phyloP scores from a whole-genome alignment of 2,113 vertebrate genomes.

The Coregonus clupeaformis region DNA sequence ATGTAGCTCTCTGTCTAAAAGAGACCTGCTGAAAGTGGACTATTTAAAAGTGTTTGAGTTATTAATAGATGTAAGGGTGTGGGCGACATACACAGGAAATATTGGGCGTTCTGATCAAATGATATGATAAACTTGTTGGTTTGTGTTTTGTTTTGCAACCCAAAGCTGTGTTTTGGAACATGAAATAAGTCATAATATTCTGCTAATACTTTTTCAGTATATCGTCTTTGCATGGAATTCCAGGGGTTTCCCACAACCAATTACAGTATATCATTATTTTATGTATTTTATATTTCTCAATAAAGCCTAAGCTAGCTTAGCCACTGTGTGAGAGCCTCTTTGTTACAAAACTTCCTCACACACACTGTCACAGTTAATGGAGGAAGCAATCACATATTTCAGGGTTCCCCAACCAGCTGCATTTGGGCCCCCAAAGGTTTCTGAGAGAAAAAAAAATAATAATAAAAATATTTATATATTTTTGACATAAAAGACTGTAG shows the following conservation, averaged over 20 bases:
- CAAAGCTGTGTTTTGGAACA: too few relatives aligned
- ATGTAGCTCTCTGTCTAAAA: neutral
- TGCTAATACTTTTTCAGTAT: neutral
- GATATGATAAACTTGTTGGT: too few relatives aligned
- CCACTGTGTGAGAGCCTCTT: conserved; percentile 29
- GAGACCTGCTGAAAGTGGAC: neutral
- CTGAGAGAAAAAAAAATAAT: too few relatives aligned
- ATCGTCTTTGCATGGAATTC: neutral
- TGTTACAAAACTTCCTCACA: conserved; percentile 43
- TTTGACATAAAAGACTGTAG: too few relatives aligned
- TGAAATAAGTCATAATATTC: neutral
- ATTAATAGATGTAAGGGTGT: neutral
- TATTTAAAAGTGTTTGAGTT: neutral
- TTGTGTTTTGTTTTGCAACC: too few relatives aligned
- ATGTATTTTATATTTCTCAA: conserved; percentile 23
- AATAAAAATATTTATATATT: too few relatives aligned
- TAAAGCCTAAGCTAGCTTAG: conserved; percentile 23
- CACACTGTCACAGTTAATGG: conserved; percentile 57
- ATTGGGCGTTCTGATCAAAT: neutral
- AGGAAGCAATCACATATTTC: conserved; percentile 61
- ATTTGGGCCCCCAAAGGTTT: too few relatives aligned
- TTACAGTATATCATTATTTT: too few relatives aligned
- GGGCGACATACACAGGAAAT: neutral
- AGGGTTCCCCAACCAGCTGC: neutral
- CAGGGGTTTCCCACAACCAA: neutral